Conservation (phyloP, 2,797 vertebrate species). For the Morelia viridis region DNA sequence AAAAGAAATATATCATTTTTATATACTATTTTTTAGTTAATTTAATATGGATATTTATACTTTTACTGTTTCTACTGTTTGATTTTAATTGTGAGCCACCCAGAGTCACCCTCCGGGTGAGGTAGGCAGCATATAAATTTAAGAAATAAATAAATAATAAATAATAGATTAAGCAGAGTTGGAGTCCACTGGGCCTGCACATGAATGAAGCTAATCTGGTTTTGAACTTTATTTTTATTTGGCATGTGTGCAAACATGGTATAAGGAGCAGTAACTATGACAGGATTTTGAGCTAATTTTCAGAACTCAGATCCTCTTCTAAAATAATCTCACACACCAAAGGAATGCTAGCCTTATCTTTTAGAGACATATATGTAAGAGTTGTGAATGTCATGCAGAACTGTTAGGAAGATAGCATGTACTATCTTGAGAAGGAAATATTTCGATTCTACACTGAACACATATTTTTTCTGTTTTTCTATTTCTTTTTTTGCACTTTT, state of each 20-base stretch:
- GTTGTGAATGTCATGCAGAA: neutral
- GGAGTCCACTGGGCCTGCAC: neutral
- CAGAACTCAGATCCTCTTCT: neutral
- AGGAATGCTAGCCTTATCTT: conserved; percentile 20
- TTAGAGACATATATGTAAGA: neutral
- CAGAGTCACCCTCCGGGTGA: too few relatives aligned
- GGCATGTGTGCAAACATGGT: neutral
- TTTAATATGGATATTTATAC: too few relatives aligned
- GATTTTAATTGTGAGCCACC: too few relatives aligned
- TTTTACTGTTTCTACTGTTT: too few relatives aligned
- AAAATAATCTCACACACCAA: conserved; percentile 7
- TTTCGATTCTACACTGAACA: neutral
- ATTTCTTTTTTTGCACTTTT: neutral
- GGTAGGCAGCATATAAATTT: too few relatives aligned
- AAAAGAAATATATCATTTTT: neutral
- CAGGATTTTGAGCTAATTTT: neutral
- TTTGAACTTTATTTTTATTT: neutral
- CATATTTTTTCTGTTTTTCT: neutral
- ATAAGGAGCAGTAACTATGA: neutral
- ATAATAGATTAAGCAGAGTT: neutral
- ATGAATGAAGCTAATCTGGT: neutral
- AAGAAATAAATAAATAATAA: too few relatives aligned
- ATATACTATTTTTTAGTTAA: too few relatives aligned
- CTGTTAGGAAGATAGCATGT: neutral
- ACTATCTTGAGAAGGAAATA: conserved; percentile 4